Conservation (phyloP, 2,113 vertebrate species). For the Elgaria multicarinata region DNA sequence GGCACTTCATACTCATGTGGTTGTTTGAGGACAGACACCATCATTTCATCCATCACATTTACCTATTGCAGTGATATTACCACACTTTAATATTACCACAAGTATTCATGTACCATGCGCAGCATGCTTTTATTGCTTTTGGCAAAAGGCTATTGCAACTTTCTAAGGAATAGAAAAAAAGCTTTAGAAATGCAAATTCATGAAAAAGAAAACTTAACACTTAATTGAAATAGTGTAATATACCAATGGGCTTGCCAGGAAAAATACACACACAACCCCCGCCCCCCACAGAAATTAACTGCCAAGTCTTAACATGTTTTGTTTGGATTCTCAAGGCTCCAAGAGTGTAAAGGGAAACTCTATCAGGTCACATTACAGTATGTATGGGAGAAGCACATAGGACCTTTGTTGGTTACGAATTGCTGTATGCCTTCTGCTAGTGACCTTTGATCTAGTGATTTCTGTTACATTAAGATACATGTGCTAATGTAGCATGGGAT, state of each 20-base stretch:
- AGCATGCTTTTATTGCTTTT: not conserved
- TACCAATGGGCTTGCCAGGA: not conserved
- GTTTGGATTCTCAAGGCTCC: not conserved
- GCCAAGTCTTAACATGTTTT: not conserved
- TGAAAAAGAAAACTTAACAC: not conserved
- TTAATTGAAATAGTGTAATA: not conserved
- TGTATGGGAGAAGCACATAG: too few relatives aligned
- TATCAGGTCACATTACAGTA: too few relatives aligned
- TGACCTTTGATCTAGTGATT: too few relatives aligned
- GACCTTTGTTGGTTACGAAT: too few relatives aligned
- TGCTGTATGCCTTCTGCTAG: too few relatives aligned
- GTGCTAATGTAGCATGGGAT: too few relatives aligned
- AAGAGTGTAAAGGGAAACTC: not conserved
- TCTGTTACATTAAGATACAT: too few relatives aligned
- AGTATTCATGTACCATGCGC: not conserved
- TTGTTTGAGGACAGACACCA: not conserved
- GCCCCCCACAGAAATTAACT: not conserved
- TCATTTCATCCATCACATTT: not conserved
- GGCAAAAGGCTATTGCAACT: not conserved
- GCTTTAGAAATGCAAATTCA: not conserved
- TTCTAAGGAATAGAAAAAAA: not conserved
- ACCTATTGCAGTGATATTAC: not conserved
- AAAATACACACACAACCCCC: too few relatives aligned
- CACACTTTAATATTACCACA: not conserved
- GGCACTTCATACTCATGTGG: not conserved